phyloP scores from a whole-genome alignment of 2,113 vertebrate genomes.

The Heliornis fulica region DNA sequence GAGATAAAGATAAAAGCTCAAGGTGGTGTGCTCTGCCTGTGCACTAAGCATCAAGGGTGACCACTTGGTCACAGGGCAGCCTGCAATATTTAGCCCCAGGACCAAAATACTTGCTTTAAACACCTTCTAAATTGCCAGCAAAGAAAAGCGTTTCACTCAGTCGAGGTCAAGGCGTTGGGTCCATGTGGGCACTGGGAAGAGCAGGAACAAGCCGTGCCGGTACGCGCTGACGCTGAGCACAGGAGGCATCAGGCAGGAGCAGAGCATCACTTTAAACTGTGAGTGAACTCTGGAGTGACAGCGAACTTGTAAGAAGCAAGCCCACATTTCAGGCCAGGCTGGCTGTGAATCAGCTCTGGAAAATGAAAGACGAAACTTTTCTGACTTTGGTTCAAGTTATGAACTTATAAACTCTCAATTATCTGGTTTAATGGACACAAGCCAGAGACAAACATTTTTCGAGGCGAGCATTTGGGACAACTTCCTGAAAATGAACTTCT shows the following conservation, averaged over 20 bases:
- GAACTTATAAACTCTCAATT: slow-evolving; percentile 41
- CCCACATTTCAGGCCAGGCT: background rate
- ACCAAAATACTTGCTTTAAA: background rate
- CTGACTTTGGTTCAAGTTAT: slow-evolving; percentile 19
- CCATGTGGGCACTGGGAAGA: background rate
- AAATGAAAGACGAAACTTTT: slow-evolving; percentile 11
- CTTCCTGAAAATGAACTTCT: slow-evolving; percentile 40
- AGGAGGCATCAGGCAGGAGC: background rate
- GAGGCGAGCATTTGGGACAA: background rate
- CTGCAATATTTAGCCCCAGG: background rate
- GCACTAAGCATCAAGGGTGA: background rate
- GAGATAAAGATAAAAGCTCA: background rate
- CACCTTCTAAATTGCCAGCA: background rate
- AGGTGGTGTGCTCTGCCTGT: background rate
- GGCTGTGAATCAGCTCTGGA: slow-evolving; percentile 5
- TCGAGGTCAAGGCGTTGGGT: background rate
- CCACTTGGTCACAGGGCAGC: fast-evolving
- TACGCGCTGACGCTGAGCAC: fast-evolving
- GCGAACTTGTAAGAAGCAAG: background rate
- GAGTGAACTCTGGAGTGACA: slow-evolving; percentile 2
- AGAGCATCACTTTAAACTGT: background rate
- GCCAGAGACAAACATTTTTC: slow-evolving; percentile 28
- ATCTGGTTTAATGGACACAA: background rate
- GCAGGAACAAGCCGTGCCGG: background rate
- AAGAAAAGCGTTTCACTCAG: background rate